Base-by-base conservation (phyloP, 2,113 vertebrate species). In the Clinocottus analis region DNA sequence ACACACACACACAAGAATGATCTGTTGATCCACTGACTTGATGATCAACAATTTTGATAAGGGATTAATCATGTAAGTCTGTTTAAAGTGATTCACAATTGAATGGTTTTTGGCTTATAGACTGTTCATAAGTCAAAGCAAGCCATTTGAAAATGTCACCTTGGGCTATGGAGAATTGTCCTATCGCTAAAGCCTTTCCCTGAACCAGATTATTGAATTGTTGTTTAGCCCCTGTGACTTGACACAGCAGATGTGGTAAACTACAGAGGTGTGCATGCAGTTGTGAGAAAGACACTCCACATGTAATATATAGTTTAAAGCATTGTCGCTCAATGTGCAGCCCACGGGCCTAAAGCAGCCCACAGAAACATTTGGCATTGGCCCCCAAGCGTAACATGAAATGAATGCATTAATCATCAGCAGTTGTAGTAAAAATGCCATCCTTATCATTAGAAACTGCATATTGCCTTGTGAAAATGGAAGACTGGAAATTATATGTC, bases 81-180 rank as follows among this genome's bases (percentile, higher is more conserved):
- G 19, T 64, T 49, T 64, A 10, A 27, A 23, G 33, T 43, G 7
- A 53, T 35, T 21, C 19, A 1, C 41, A 39, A 19, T 6, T 5
- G 3, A 49, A 27, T 64, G 17, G 23, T 29, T 1, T 51, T 64
- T 39, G 19, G 56, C 6, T 56, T 19, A 16, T n/a, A n/a, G n/a
- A 10, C 51, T 45, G 3, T 19, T 59, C 0, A 17, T 69, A 11
- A 14, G 9, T 25, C 33, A 41, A n/a, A 56, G 25, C 71, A 45
- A 74, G 58, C 1, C 12, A 49, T 63, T 39, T 58, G 12, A 82
- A 23, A 10, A 23, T 65, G 49, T 75, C 47, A 47, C 23, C 12
- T 35, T 64, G 3, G 8, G 8, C 17, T 62, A 9, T 21, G 12
- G 23, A 19, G 37, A 47, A 58, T 11, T 39, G 49, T 17, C 17